These are phyloP conservation scores for Toxotes chatareus DNA, from an alignment of 2,113 vertebrate species.

Conservation along the genomic window DNA sequence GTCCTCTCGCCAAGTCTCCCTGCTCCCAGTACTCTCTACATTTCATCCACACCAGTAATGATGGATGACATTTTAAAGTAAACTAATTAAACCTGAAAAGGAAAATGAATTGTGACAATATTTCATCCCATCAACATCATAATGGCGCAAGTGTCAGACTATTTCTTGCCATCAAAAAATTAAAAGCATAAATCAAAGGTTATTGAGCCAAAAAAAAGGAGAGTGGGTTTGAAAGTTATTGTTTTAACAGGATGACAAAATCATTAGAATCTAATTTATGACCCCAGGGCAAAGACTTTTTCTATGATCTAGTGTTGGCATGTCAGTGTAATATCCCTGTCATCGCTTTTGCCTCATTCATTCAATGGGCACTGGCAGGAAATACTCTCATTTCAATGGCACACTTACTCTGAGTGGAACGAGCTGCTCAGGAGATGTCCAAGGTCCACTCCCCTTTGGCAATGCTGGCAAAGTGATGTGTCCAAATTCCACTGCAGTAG, in stretches of 20 bases:
- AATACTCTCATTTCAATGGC: conserved; percentile 69
- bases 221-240: conserved; percentile 82
- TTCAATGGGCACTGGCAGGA: conserved; percentile 68
- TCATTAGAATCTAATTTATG: conserved; percentile 91
- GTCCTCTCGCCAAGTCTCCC: conserved; percentile 80
- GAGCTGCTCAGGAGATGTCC: conserved; percentile 50
- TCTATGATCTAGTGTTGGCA: conserved; percentile 73
- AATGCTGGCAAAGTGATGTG: conserved; percentile 29
- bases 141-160: conserved; percentile 89
- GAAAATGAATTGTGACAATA: conserved; percentile 92
- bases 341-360: conserved; percentile 65
- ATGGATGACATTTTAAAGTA: conserved; percentile 93
- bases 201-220: conserved; percentile 66
- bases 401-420: conserved; percentile 55
- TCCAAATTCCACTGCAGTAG: conserved; percentile 26
- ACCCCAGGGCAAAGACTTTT: conserved; percentile 79
- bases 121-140: conserved; percentile 88
- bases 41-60: conserved; percentile 91
- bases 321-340: conserved; percentile 75
- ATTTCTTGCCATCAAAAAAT: conserved; percentile 93
- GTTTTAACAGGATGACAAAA: conserved; percentile 90
- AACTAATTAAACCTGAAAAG: conserved; percentile 91
- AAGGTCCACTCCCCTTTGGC: conserved; percentile 28
- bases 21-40: conserved; percentile 74
- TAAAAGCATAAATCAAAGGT: conserved; percentile 96